Base-by-base conservation (phyloP, 2,888 invertebrate species). In the Suillia variegata region DNA sequence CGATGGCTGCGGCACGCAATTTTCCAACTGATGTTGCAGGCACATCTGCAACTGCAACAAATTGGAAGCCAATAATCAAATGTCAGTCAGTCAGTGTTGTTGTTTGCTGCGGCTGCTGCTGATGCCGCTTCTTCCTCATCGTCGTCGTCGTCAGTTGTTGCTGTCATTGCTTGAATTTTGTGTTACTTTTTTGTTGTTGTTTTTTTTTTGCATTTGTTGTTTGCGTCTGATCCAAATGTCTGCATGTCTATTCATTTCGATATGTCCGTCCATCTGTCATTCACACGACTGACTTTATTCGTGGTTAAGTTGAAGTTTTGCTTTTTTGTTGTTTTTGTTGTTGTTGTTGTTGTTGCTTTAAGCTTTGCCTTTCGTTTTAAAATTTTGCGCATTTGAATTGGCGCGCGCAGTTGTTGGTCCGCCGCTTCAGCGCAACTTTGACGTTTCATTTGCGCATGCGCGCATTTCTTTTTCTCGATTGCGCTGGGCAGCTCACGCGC, bases 41-140 rank as follows among this genome's bases (percentile, higher is more conserved):
- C 38, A 38, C 38, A 10, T 12, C 10, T 10, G 38, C 38, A 38
- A 10, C 38, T n/a, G 38, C 38, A 38, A n/a, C 38, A 38, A 10
- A 38, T n/a, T 38, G 71, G 71, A 71, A 71, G 73, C 71, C 71
- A 73, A 73, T 73, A 73, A 71, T 71, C 73, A 71, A 71, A 73
- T 73, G 71, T 69, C 73, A 71, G 71, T 67, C 66, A 61, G 61
- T 63, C 38, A 31, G 31, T 12, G n/a, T n/a, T n/a, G n/a, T n/a
- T n/a, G 12, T 31, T 31, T 12, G 31, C 31, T 31, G 31, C 31
- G 12, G 6, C 12, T 31, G 31, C 6, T 8, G 12, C 6, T 31
- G 31, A 8, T 31, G 31, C 31, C 12, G 31, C 12, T 8, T 31
- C 6, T 31, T 6, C 6, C 12, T 6, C 31, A 12, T 31, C 31